These are phyloP conservation scores for Alcedo atthis DNA, from an alignment of 2,797 vertebrate genomes.

Conservation along the genomic window DNA sequence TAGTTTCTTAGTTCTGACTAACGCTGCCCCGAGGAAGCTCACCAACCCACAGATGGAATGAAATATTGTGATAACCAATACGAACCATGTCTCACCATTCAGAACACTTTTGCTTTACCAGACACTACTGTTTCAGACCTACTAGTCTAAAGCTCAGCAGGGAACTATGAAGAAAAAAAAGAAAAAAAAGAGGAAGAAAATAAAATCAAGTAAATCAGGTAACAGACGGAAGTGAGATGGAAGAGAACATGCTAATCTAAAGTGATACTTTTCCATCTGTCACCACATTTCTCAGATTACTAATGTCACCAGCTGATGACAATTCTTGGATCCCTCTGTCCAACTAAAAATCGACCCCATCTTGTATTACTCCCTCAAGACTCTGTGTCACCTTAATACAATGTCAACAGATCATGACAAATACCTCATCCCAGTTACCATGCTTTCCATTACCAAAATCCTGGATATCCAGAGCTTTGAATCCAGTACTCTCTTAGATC, in stretches of 20 bases:
- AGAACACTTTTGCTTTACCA: background rate
- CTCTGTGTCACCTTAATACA: background rate
- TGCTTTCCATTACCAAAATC: background rate
- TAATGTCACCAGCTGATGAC: background rate
- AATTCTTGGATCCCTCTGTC: background rate
- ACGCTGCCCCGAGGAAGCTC: background rate
- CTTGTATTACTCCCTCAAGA: background rate
- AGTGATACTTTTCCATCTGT: background rate
- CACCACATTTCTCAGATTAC: background rate
- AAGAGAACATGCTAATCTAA: background rate
- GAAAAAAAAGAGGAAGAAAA: no score
- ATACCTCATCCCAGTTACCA: background rate
- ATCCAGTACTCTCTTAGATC: background rate
- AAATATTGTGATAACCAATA: background rate
- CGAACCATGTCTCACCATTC: accelerated
- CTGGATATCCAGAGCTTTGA: background rate
- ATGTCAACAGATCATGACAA: background rate
- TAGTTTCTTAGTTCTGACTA: background rate
- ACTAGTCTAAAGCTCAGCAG: background rate
- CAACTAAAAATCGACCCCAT: background rate
- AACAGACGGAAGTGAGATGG: background rate
- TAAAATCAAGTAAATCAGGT: background rate
- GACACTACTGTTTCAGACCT: background rate
- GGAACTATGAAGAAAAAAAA: background rate
- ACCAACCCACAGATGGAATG: background rate